These are phyloP conservation scores for Sternotherus odoratus DNA, from an alignment of 2,797 vertebrate species.

Conservation along the genomic window DNA sequence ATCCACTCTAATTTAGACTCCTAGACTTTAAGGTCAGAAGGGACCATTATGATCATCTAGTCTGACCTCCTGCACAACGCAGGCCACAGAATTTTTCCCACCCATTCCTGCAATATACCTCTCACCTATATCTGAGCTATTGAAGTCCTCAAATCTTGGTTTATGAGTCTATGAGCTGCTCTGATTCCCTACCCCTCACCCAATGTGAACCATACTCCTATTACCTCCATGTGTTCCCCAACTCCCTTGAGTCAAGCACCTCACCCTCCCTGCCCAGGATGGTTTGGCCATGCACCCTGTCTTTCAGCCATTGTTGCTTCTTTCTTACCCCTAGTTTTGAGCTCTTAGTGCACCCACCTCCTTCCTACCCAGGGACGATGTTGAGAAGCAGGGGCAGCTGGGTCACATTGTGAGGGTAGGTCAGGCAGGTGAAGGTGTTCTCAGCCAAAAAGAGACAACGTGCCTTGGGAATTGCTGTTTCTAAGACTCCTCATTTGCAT, in stretches of 20 bases:
- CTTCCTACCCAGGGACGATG: not conserved
- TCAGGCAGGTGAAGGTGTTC: not conserved
- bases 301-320: not conserved
- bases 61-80: no score
- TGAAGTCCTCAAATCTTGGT: no score
- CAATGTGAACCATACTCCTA: not conserved
- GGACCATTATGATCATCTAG: no score
- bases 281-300: no score
- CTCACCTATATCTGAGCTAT: no score
- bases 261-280: not conserved
- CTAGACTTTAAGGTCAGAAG: no score
- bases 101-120: no score
- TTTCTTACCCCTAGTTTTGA: not conserved
- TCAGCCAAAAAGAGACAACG: not conserved
- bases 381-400: not conserved
- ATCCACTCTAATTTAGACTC: slow-evolving; percentile 33
- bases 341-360: not conserved
- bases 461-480: not conserved
- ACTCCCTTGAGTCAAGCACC: not conserved
- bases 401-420: not conserved
- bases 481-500: not conserved
- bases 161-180: no score
- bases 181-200: not conserved
- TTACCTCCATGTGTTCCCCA: not conserved
- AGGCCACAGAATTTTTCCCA: no score